Conservation (phyloP, 2,797 vertebrate species). For the Neosalanx taihuensis region DNA sequence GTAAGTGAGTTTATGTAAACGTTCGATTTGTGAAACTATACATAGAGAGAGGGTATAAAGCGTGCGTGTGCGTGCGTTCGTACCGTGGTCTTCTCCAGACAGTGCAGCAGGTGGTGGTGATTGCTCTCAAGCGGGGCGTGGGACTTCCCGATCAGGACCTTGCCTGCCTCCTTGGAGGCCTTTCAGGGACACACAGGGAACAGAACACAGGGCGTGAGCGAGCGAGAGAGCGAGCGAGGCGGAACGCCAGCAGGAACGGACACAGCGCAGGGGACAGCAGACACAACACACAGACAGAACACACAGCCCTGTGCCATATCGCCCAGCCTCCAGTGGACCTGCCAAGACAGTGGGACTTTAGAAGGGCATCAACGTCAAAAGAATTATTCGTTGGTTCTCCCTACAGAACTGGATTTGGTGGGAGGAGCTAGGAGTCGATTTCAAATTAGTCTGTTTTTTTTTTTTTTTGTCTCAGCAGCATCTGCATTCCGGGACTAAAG, state of each 20-base stretch:
- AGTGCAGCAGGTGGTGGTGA: constrained; percentile 97
- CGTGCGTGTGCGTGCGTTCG: constrained; percentile 45
- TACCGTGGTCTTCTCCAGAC: constrained; percentile 99
- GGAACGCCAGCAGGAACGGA: not conserved
- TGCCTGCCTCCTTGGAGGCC: constrained; percentile 88
- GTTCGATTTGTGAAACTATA: no score
- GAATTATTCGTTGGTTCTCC: constrained; percentile 39
- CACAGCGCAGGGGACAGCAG: constrained; percentile 20
- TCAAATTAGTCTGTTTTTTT: constrained; percentile 36
- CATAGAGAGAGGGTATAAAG: constrained; percentile 7
- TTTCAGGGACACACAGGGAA: constrained; percentile 57
- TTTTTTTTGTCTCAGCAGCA: constrained; percentile 58
- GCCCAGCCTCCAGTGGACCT: constrained; percentile 62
- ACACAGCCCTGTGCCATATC: constrained; percentile 28
- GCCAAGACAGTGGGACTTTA: constrained; percentile 43
- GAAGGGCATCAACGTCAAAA: constrained; percentile 39
- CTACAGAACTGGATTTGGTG: constrained; percentile 35
- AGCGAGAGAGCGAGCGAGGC: constrained; percentile 10
- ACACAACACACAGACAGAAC: constrained; percentile 45
- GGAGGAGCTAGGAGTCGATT: constrained; percentile 10
- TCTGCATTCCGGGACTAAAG: constrained; percentile 50
- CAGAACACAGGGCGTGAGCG: constrained; percentile 37
- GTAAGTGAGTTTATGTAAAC: no score
- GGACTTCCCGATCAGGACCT: constrained; percentile 85
- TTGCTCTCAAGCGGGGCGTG: constrained; percentile 92